These are phyloP conservation scores for Leptestheria dahalacensis DNA, from an alignment of 1,140 invertebrate genomes.

Conservation along the genomic window DNA sequence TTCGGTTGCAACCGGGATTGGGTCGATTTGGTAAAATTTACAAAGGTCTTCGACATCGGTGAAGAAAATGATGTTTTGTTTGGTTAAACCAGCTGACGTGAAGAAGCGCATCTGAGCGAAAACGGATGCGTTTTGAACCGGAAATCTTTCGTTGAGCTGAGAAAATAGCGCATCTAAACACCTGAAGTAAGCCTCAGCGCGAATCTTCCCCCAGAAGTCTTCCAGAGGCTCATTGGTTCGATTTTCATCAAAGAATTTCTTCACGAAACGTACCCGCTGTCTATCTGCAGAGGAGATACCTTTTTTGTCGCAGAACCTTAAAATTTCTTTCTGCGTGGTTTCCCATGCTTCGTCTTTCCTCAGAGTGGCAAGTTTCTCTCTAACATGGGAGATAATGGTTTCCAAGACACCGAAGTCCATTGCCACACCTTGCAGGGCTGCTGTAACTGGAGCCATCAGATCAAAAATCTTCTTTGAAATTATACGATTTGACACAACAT, in stretches of 20 bases:
- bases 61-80: background rate
- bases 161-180: too few relatives aligned
- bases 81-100: background rate
- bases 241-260: too few relatives aligned
- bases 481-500: too few relatives aligned
- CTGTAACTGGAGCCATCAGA: background rate
- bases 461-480: too few relatives aligned
- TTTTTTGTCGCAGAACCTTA: too few relatives aligned
- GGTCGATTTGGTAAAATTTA: background rate
- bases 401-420: background rate
- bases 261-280: too few relatives aligned
- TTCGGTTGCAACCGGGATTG: background rate
- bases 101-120: background rate
- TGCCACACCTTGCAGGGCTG: background rate
- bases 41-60: background rate
- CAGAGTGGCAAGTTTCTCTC: background rate
- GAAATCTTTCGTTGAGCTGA: too few relatives aligned
- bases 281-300: too few relatives aligned
- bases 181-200: too few relatives aligned
- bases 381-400: background rate
- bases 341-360: background rate
- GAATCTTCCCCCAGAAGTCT: too few relatives aligned
- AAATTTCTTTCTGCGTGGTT: background rate
- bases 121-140: too few relatives aligned
- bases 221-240: too few relatives aligned